Conservation (phyloP, 2,113 vertebrate species). For the Catharus minimus region DNA sequence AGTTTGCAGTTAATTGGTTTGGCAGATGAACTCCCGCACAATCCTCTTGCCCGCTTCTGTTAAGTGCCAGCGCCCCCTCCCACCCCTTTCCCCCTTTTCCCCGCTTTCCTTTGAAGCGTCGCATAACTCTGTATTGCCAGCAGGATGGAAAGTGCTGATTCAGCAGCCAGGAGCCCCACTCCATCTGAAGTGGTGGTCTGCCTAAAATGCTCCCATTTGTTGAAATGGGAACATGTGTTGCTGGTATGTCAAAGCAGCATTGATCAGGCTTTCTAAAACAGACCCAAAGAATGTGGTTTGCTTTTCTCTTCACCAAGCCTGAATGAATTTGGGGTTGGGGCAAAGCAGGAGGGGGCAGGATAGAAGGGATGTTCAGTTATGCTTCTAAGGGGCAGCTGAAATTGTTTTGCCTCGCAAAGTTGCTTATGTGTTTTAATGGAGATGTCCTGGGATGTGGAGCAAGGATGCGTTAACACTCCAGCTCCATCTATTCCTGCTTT, state of each 20-base stretch:
- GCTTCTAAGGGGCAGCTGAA: neutral
- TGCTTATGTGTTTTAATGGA: neutral
- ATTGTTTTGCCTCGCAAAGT: neutral
- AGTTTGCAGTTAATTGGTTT: conserved; percentile 42
- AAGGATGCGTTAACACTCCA: neutral
- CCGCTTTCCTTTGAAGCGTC: conserved; percentile 33
- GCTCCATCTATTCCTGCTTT: neutral
- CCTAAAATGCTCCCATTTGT: conserved; percentile 5
- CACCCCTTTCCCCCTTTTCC: neutral
- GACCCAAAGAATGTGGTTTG: neutral
- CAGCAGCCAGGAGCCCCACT: conserved; percentile 65
- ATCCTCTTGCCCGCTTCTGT: conserved; percentile 26
- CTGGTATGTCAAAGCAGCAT: conserved; percentile 20
- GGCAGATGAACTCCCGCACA: conserved; percentile 43
- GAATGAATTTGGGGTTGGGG: neutral
- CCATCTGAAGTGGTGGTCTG: conserved; percentile 58
- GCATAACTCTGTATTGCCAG: conserved; percentile 11
- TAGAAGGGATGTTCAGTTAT: accelerated
- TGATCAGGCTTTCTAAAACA: neutral
- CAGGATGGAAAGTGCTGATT: conserved; percentile 72
- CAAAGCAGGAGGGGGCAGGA: neutral
- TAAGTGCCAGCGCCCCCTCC: neutral
- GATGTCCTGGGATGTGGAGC: neutral
- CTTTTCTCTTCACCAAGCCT: neutral
- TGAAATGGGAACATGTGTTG: conserved; percentile 52